phyloP scores from a whole-genome alignment of 2,113 vertebrate species.

The Gnathonemus echidnorhynchus region DNA sequence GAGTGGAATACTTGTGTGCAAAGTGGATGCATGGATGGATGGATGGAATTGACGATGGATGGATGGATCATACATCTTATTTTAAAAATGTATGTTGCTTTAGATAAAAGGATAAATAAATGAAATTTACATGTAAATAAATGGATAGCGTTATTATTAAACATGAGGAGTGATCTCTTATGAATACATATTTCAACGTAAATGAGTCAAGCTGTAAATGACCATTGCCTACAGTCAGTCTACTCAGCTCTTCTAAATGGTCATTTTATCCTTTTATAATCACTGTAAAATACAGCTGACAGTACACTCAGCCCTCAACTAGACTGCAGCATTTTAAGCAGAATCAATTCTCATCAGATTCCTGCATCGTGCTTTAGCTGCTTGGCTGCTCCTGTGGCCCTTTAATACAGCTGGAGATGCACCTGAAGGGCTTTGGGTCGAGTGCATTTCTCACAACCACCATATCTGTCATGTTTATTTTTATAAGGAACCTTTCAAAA shows the following conservation, averaged over 20 bases:
- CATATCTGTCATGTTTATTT: not conserved
- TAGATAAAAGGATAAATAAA: not conserved
- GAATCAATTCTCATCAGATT: not conserved
- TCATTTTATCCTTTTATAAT: not conserved
- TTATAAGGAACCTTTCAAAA: not conserved
- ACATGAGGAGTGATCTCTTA: not conserved
- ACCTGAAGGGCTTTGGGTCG: not conserved
- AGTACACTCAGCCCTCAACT: not conserved
- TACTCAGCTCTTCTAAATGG: not conserved
- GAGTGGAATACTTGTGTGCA: not conserved
- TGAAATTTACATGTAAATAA: not conserved
- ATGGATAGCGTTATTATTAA: not conserved
- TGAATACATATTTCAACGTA: not conserved
- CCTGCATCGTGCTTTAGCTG: not conserved
- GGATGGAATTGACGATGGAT: too few species aligned
- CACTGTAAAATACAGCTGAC: not conserved
- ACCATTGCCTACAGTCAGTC: not conserved
- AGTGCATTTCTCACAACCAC: not conserved
- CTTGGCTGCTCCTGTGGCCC: not conserved
- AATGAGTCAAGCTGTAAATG: not conserved
- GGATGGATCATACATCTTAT: not conserved
- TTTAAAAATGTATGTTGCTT: not conserved
- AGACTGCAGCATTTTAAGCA: not conserved
- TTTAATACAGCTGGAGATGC: not conserved
- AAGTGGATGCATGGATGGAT: too few species aligned